phyloP scores from a whole-genome alignment of 2,888 invertebrate genomes.

The Ctenicera cuprea region DNA sequence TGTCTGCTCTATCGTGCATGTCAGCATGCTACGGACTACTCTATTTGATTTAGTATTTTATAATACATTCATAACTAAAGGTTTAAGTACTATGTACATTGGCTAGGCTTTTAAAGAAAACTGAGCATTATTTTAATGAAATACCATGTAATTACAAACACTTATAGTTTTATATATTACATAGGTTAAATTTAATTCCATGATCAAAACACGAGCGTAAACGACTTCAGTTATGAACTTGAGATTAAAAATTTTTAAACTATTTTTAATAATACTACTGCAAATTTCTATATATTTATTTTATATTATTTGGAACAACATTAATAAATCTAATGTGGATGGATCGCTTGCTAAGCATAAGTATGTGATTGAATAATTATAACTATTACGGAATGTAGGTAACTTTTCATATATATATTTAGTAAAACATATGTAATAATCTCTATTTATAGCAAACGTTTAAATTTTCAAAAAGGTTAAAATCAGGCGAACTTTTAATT shows the following conservation, averaged over 20 bases:
- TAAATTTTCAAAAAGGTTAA: too few species aligned
- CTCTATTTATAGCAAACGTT: background rate
- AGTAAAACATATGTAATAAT: background rate
- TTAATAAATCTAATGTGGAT: conserved; percentile 25
- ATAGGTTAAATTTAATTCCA: conserved; percentile 9
- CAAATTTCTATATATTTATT: conserved; percentile 4
- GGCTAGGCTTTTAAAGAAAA: conserved; percentile 28
- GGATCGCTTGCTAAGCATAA: conserved; percentile 31
- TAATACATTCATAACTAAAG: conserved; percentile 41
- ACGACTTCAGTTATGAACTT: conserved; percentile 6
- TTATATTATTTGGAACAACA: conserved; percentile 19
- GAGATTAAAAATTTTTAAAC: conserved; percentile 7
- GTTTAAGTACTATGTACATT: conserved; percentile 45
- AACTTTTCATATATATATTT: conserved; percentile 7
- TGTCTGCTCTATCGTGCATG: conserved; percentile 66
- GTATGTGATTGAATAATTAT: conserved; percentile 6
- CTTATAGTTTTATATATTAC: conserved; percentile 21
- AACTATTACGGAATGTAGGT: conserved; percentile 18
- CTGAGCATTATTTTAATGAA: conserved; percentile 33
- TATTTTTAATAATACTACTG: conserved; percentile 17
- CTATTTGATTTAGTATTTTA: conserved; percentile 46
- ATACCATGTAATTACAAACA: conserved; percentile 23
- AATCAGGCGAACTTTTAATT: too few species aligned
- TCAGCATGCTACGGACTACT: conserved; percentile 58
- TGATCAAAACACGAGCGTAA: conserved; percentile 18